Conservation (phyloP, 2,797 vertebrate species). For the Pseudocheirus occidentalis region DNA sequence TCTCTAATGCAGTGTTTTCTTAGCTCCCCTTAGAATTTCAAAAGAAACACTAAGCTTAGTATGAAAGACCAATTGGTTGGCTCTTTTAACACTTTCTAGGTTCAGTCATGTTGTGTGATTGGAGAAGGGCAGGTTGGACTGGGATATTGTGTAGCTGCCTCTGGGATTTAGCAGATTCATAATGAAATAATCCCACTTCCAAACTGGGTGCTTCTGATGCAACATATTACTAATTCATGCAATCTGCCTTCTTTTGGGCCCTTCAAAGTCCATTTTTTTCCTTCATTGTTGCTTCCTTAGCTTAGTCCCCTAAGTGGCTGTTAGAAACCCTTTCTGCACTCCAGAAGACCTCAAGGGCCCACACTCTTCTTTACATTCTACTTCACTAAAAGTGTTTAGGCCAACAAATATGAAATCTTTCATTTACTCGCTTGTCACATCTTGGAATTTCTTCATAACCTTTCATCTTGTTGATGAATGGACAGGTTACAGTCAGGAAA, state of each 20-base stretch:
- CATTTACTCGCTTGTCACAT: not conserved
- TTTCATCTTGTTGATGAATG: not conserved
- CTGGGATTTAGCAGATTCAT: not conserved
- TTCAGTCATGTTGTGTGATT: not conserved
- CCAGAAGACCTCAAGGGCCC: not conserved
- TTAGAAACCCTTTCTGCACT: not conserved
- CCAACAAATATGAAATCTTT: not conserved
- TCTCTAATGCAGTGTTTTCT: not conserved
- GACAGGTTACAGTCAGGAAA: too few relatives aligned
- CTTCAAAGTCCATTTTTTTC: not conserved
- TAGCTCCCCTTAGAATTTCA: not conserved
- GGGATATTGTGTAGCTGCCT: not conserved
- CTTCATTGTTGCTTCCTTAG: not conserved
- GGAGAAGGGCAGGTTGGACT: not conserved
- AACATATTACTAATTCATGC: not conserved
- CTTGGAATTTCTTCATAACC: not conserved
- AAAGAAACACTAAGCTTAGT: not conserved
- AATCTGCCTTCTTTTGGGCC: not conserved
- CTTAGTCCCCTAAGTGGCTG: not conserved
- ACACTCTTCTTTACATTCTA: not conserved
- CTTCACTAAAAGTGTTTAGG: not conserved
- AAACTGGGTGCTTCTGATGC: not conserved
- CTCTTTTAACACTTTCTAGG: not conserved
- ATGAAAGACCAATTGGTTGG: not conserved
- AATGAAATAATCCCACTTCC: not conserved